These are phyloP conservation scores for Entomobrya multifasciata DNA, from an alignment of 2,888 invertebrate species.

Conservation along the genomic window DNA sequence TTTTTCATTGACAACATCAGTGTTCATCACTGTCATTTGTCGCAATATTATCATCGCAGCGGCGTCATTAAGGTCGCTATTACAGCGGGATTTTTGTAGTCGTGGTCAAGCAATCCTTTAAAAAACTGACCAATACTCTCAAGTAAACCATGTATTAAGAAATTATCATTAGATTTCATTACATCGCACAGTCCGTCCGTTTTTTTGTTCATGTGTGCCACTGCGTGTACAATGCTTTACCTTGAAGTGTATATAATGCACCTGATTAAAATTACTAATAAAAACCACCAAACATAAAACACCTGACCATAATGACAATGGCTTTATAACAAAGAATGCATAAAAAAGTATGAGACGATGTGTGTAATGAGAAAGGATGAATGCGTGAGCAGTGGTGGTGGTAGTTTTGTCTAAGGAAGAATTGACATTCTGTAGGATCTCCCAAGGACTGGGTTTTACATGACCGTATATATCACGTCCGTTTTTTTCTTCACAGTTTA, in stretches of 20 bases:
- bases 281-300: slow-evolving; percentile 13
- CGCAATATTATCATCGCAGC: too few relatives aligned
- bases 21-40: too few relatives aligned
- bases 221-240: not conserved
- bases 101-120: slow-evolving; percentile 39
- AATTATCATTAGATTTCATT: not conserved
- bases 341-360: too few relatives aligned
- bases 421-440: slow-evolving; percentile 52
- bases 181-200: too few relatives aligned
- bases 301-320: slow-evolving; percentile 28
- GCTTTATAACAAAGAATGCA: slow-evolving; percentile 18
- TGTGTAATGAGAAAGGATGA: slow-evolving; percentile 17
- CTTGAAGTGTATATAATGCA: not conserved
- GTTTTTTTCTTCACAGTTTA: not conserved
- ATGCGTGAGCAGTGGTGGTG: slow-evolving; percentile 28
- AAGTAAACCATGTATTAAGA: slow-evolving; percentile 52
- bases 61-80: too few relatives aligned
- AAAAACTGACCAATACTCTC: slow-evolving; percentile 61
- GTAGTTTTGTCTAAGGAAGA: slow-evolving; percentile 22
- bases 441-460: not conserved
- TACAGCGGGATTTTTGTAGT: too few relatives aligned
- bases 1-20: too few relatives aligned
- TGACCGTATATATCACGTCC: not conserved
- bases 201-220: too few relatives aligned
- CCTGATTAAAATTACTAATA: slow-evolving; percentile 16